Percentiles rank a stretch among this genome's conserved stretches.
These are phyloP conservation scores for Ifrita kowaldi DNA, from an alignment of 2,113 vertebrate species.

Conservation along the genomic window DNA sequence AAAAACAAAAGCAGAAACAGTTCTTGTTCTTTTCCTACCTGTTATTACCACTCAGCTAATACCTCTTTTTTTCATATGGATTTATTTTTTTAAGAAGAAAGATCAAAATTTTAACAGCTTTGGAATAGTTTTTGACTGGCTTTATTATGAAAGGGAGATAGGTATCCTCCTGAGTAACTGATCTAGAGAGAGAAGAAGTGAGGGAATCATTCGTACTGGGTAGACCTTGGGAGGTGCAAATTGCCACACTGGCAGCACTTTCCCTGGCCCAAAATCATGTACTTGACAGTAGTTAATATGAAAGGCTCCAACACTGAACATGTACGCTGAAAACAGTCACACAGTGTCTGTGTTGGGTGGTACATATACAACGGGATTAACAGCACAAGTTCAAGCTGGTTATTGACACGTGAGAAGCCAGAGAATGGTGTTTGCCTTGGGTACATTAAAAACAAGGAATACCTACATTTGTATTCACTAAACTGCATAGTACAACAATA, in stretches of 20 bases:
- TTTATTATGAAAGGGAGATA: background rate
- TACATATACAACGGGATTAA: background rate
- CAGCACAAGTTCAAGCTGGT: background rate
- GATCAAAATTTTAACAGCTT: background rate
- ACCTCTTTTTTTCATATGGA: background rate
- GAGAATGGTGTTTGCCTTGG: background rate
- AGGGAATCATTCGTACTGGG: fast-evolving
- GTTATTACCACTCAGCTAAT: background rate
- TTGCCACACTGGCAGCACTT: background rate
- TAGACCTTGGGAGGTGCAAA: background rate
- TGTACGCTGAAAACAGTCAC: background rate
- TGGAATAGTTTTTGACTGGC: background rate
- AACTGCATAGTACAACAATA: background rate
- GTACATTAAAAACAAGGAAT: background rate
- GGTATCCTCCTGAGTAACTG: background rate
- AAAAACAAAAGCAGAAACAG: background rate
- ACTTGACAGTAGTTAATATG: background rate
- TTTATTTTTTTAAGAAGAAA: background rate
- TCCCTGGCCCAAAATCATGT: background rate
- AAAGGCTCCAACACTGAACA: background rate
- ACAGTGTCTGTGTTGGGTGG: background rate
- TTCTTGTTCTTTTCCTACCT: background rate
- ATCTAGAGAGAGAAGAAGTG: background rate
- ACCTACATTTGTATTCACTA: background rate
- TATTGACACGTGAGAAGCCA: background rate